phyloP scores from a whole-genome alignment of 1,140 invertebrate species.

The Phenacoccus solenopsis region DNA sequence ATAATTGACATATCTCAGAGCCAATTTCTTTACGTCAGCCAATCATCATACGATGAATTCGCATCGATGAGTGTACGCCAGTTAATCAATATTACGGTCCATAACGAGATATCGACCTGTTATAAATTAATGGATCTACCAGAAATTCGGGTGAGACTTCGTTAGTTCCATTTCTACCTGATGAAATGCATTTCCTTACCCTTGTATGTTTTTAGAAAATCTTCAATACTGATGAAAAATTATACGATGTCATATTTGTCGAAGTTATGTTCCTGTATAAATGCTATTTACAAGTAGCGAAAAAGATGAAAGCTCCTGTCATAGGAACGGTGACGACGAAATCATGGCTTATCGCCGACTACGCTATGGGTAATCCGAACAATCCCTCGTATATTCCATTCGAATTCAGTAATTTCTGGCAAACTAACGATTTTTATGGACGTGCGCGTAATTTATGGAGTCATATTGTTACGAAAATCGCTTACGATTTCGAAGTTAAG shows the following conservation, averaged over 20 bases:
- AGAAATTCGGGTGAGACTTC: no score
- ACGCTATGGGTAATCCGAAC: not conserved
- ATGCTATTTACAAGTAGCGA: not conserved
- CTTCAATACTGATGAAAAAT: not conserved
- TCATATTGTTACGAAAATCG: not conserved
- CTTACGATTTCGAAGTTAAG: not conserved
- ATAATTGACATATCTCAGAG: not conserved
- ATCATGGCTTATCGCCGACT: not conserved
- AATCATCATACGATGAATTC: not conserved
- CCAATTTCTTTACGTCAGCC: no score
- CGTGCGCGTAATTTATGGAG: not conserved
- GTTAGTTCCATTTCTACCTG: no score
- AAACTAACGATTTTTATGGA: not conserved
- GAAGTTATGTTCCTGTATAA: not conserved
- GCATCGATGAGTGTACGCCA: no score
- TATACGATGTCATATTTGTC: not conserved
- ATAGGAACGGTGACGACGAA: not conserved
- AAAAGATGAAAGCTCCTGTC: not conserved
- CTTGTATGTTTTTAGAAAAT: not conserved
- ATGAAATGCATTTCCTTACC: no score
- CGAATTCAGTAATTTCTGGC: conserved; percentile 23
- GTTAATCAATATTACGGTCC: no score
- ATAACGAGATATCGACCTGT: no score
- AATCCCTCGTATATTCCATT: conserved; percentile 38
- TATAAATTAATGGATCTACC: no score